Evolutionary conservation across 2,113 vertebrate genomes (phyloP).

Genomic region (Calonectris borealis): DNA sequence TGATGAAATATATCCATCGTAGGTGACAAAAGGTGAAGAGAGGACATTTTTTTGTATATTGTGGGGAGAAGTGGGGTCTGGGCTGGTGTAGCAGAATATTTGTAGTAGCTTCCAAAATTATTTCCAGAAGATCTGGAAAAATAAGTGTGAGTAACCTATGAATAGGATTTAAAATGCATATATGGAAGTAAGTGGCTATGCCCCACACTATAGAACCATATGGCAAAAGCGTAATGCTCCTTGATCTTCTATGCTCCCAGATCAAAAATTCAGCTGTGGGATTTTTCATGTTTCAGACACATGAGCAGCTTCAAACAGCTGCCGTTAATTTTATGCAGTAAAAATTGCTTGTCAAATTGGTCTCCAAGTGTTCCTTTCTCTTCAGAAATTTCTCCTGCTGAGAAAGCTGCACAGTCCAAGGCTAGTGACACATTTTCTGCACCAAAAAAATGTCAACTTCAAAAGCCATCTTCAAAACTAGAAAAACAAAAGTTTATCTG

Average conservation of each 20-base stretch:
- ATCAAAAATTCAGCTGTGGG: neutral
- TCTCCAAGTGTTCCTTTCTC: neutral
- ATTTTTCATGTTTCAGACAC: constrained; percentile 6
- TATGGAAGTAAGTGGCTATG: neutral
- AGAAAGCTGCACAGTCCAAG: neutral
- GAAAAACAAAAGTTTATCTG: neutral
- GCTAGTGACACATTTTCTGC: neutral
- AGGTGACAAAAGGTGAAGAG: neutral
- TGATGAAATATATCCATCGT: neutral
- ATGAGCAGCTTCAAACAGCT: neutral
- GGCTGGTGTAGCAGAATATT: neutral
- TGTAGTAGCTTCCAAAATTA: neutral
- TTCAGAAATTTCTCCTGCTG: neutral
- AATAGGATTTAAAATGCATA: neutral
- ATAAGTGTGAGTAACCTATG: neutral
- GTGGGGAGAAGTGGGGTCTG: neutral
- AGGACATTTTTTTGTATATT: neutral
- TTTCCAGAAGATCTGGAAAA: neutral
- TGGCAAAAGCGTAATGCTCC: neutral
- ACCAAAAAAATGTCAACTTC: neutral
- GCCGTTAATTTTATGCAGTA: neutral
- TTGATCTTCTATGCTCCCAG: neutral
- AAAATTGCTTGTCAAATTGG: neutral
- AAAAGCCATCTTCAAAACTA: neutral
- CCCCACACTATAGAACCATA: neutral